A percentile compares a stretch with the other conserved stretches of the same genome.
These are phyloP conservation scores for Pterostichus madidus DNA, from an alignment of 2,888 invertebrate species.

Conservation along the genomic window DNA sequence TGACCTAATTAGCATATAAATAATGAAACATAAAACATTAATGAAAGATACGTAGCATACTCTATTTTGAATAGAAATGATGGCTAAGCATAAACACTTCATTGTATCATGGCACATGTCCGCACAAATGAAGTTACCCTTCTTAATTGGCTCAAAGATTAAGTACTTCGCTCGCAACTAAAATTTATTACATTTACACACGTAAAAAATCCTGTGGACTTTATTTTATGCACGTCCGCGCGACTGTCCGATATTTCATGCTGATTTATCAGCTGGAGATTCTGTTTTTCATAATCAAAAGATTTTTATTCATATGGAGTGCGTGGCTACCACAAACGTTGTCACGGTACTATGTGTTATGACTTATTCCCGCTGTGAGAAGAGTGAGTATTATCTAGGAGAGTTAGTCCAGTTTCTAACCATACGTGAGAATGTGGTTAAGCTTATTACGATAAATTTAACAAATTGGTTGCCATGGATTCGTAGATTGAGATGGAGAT, in stretches of 20 bases:
- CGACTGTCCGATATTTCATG: constrained; percentile 34
- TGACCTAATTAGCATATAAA: no score
- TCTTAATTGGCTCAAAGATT: constrained; percentile 45
- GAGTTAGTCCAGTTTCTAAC: constrained; percentile 11
- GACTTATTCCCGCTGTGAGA: constrained; percentile 34
- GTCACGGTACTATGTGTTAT: constrained; percentile 4
- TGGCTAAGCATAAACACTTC: background rate
- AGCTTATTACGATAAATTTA: constrained; percentile 5
- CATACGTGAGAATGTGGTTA: constrained; percentile 17
- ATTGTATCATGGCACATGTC: background rate
- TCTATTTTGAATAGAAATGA: no score
- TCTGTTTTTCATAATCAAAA: constrained; percentile 49
- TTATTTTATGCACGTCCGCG: constrained; percentile 46
- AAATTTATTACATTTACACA: constrained; percentile 51
- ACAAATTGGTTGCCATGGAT: constrained; percentile 14
- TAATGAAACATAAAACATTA: no score
- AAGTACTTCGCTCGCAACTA: constrained; percentile 16
- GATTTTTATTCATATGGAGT: constrained; percentile 43
- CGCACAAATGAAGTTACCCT: constrained; percentile 40
- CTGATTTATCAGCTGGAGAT: constrained; percentile 26
- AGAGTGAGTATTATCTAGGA: background rate
- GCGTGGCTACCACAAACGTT: constrained; percentile 6
- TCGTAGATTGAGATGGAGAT: background rate
- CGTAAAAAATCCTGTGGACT: constrained; percentile 30
- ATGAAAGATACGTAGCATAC: no score